phyloP scores from a whole-genome alignment of 2,888 invertebrate genomes.

The Acrobeloides nanus region DNA sequence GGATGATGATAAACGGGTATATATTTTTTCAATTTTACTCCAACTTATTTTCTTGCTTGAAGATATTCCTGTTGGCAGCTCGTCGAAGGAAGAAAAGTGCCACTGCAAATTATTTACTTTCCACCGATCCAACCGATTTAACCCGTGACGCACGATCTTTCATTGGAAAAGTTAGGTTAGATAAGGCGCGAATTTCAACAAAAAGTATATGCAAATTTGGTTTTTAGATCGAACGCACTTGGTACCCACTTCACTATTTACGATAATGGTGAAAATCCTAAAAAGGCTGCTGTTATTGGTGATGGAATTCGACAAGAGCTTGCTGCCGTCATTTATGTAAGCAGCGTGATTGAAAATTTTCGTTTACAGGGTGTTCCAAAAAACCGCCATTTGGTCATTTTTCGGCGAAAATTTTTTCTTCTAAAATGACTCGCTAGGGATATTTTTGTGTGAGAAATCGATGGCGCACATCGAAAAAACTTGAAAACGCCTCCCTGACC shows the following conservation, averaged over 20 bases:
- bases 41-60: no score
- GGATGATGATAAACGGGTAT: slow-evolving; percentile 91
- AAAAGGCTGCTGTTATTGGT: slow-evolving; percentile 47
- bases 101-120: slow-evolving; percentile 89
- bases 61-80: slow-evolving; percentile 69
- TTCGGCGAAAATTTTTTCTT: no score
- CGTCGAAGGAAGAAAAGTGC: slow-evolving; percentile 95
- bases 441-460: no score
- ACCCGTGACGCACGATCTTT: slow-evolving; percentile 79
- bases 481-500: no score
- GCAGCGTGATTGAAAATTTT: slow-evolving; percentile 54
- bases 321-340: slow-evolving; percentile 84
- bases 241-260: slow-evolving; percentile 80
- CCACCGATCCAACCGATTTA: slow-evolving; percentile 92
- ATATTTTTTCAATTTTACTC: no score
- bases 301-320: slow-evolving; percentile 69
- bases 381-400: no score
- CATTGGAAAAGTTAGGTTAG: slow-evolving; percentile 77
- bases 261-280: slow-evolving; percentile 73
- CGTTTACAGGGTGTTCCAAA: neutral
- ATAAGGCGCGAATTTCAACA: neutral
- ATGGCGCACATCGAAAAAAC: no score
- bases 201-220: neutral
- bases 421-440: no score
- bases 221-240: slow-evolving; percentile 26